Evolutionary conservation across 2,113 vertebrate genomes (phyloP).

Genomic region (Myrmophylax atrothorax): DNA sequence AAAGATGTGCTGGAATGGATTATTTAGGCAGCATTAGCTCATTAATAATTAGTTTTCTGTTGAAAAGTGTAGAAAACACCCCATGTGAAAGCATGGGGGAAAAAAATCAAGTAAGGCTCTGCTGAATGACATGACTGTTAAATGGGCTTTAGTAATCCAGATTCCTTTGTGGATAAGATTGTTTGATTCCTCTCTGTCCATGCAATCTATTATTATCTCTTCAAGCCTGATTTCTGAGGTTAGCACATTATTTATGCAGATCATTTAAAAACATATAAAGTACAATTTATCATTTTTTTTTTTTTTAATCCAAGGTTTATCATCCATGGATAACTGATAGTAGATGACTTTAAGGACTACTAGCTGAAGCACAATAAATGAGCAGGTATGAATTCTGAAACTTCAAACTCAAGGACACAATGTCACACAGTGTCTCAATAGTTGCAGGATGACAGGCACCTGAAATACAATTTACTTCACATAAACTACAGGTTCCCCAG

Average conservation of each 20-base stretch:
- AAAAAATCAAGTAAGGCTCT: not conserved
- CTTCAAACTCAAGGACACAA: not conserved
- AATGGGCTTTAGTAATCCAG: not conserved
- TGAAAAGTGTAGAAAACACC: not conserved
- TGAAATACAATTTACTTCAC: not conserved
- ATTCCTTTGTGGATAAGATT: not conserved
- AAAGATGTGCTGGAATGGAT: not conserved
- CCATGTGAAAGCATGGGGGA: not conserved
- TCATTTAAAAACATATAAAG: not conserved
- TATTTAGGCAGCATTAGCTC: not conserved
- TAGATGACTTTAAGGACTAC: not conserved
- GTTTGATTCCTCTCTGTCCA: not conserved
- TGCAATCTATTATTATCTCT: not conserved
- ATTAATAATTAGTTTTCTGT: not conserved
- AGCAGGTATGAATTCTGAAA: not conserved
- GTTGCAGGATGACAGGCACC: not conserved
- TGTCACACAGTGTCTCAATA: not conserved
- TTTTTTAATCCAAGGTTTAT: not conserved
- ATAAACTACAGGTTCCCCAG: not conserved
- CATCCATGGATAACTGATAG: not conserved
- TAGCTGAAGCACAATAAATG: not conserved
- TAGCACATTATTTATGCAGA: not conserved
- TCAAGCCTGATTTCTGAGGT: not conserved
- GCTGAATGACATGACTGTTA: fast-evolving
- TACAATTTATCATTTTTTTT: not conserved